Evolutionary conservation across 2,797 vertebrate species (phyloP).

Genomic region (Pangasius krempfi): DNA sequence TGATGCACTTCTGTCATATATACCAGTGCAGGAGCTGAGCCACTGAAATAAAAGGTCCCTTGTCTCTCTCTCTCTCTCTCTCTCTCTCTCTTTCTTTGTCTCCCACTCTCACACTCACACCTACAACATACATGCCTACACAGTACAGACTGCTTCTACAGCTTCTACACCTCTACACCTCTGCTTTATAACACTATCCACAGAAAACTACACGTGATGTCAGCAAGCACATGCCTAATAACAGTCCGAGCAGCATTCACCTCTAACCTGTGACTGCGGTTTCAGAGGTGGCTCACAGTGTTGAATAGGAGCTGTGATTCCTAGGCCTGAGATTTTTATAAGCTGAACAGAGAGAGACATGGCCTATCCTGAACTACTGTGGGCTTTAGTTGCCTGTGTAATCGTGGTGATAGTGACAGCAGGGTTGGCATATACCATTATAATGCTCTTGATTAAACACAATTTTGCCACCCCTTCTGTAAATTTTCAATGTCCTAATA

Average conservation of each 20-base stretch:
- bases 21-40: neutral
- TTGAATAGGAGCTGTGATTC: constrained; percentile 4
- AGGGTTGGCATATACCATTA: neutral
- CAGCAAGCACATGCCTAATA: constrained; percentile 8
- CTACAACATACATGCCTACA: constrained; percentile 26
- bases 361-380: constrained; percentile 17
- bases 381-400: constrained; percentile 12
- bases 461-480: neutral
- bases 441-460: neutral
- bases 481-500: neutral
- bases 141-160: constrained; percentile 23
- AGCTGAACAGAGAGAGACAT: neutral
- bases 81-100: neutral
- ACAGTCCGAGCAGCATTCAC: neutral
- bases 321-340: constrained; percentile 1
- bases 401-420: constrained; percentile 8
- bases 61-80: neutral
- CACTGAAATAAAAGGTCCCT: constrained; percentile 33
- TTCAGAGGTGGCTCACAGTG: constrained; percentile 21
- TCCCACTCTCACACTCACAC: constrained; percentile 29
- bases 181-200: constrained; percentile 19
- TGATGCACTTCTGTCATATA: constrained; percentile 30
- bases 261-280: constrained; percentile 42
- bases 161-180: constrained; percentile 18
- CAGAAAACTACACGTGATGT: constrained; percentile 15